Evolutionary conservation across 2,888 invertebrate genomes (phyloP).

Genomic region (Parnassius apollo): DNA sequence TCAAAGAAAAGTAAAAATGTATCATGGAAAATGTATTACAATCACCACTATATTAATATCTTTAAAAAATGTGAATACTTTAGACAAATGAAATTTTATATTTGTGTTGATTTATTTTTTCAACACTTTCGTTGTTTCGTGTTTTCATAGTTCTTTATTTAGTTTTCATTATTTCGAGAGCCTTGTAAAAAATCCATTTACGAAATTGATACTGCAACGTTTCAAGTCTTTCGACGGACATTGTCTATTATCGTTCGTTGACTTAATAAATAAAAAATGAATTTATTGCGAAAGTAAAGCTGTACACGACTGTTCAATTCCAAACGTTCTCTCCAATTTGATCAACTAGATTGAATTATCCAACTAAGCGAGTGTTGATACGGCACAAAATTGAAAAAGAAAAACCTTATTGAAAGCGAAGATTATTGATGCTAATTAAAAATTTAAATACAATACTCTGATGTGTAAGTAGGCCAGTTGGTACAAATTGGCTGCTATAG

Average conservation of each 20-base stretch:
- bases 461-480: too few species aligned
- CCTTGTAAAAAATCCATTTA: constrained; percentile 17
- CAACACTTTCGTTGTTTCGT: background rate
- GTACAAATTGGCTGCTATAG: too few species aligned
- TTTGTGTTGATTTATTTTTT: constrained; percentile 1
- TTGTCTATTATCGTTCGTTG: background rate
- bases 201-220: constrained; percentile 12
- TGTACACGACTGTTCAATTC: too few species aligned
- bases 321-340: too few species aligned
- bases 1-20: background rate
- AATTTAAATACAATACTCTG: too few species aligned
- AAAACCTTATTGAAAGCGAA: too few species aligned
- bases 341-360: too few species aligned
- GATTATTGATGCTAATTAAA: too few species aligned
- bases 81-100: background rate
- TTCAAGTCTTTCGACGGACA: constrained; percentile 4
- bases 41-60: background rate
- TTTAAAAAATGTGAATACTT: background rate
- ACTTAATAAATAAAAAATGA: too few species aligned
- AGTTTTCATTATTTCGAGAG: constrained; percentile 16
- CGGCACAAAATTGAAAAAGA: too few species aligned
- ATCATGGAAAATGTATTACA: background rate
- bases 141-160: constrained; percentile 4
- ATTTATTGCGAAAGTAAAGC: too few species aligned
- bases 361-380: too few species aligned